phyloP scores from a whole-genome alignment of 2,113 vertebrate species.

The Genyomyrus donnyi region DNA sequence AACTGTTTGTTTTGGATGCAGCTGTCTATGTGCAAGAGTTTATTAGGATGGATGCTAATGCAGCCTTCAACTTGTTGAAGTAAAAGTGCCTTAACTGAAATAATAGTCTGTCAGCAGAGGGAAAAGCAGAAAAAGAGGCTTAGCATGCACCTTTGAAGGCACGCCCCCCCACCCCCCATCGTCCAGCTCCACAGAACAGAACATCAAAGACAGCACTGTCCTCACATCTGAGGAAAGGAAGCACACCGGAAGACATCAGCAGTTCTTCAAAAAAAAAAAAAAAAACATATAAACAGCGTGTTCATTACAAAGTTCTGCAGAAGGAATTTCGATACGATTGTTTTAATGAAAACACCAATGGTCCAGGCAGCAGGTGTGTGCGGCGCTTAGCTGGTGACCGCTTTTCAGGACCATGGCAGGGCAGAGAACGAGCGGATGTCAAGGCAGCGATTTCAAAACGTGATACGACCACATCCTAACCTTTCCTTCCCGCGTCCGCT shows the following conservation, averaged over 20 bases:
- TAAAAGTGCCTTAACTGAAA: slow-evolving; percentile 47
- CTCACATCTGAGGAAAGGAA: neutral
- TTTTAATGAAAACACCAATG: neutral
- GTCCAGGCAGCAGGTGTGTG: neutral
- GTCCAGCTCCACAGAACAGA: slow-evolving; percentile 40
- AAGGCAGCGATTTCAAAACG: neutral
- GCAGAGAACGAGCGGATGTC: neutral
- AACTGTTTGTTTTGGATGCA: neutral
- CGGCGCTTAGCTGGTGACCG: neutral
- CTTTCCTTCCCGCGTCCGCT: neutral
- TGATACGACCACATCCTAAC: neutral
- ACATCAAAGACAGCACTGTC: neutral
- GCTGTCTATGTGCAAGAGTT: slow-evolving; percentile 34
- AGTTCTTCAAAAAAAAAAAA: neutral
- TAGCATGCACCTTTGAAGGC: slow-evolving; percentile 57
- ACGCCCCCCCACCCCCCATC: slow-evolving; percentile 22
- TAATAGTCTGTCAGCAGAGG: slow-evolving; percentile 55
- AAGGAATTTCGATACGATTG: neutral
- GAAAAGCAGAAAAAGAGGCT: slow-evolving; percentile 37
- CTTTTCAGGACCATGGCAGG: neutral
- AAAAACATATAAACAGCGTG: neutral
- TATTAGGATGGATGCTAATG: slow-evolving; percentile 48
- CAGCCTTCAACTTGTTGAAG: slow-evolving; percentile 42
- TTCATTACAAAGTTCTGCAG: neutral
- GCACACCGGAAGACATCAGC: neutral